A percentile compares a stretch with the other conserved stretches of the same genome.
Conservation (phyloP, 2,113 vertebrate genomes). For the Gobius niger region DNA sequence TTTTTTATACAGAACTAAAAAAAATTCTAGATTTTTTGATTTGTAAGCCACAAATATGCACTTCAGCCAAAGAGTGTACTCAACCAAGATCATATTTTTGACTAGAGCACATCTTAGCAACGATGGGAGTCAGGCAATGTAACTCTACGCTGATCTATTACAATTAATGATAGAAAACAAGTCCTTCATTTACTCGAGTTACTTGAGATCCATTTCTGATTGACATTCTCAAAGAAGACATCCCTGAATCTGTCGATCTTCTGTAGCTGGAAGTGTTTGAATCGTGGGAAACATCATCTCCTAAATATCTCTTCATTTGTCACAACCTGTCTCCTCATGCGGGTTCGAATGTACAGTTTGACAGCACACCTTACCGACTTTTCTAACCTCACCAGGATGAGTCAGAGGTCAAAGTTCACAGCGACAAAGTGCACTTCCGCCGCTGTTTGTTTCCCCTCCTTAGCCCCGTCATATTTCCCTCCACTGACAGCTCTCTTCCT, state of each 20-base stretch:
- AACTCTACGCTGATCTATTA: not conserved
- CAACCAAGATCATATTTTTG: no score
- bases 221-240: not conserved
- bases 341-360: slow-evolving; percentile 5
- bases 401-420: slow-evolving; percentile 29
- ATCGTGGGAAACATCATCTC: not conserved
- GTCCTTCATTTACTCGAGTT: not conserved
- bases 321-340: not conserved
- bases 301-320: no score
- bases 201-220: not conserved
- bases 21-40: no score
- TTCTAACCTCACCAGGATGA: slow-evolving; percentile 14
- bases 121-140: no score
- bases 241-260: not conserved
- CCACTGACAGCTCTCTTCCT: slow-evolving; percentile 34
- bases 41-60: no score
- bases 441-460: slow-evolving; percentile 35
- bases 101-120: no score
- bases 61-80: no score
- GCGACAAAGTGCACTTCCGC: slow-evolving; percentile 6
- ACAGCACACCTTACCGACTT: not conserved
- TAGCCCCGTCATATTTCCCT: slow-evolving; percentile 40
- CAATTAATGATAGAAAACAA: not conserved
- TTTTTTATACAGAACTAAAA: no score
- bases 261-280: not conserved